These are phyloP conservation scores for Puffinus mauretanicus DNA, from an alignment of 2,113 vertebrate genomes.

Conservation along the genomic window DNA sequence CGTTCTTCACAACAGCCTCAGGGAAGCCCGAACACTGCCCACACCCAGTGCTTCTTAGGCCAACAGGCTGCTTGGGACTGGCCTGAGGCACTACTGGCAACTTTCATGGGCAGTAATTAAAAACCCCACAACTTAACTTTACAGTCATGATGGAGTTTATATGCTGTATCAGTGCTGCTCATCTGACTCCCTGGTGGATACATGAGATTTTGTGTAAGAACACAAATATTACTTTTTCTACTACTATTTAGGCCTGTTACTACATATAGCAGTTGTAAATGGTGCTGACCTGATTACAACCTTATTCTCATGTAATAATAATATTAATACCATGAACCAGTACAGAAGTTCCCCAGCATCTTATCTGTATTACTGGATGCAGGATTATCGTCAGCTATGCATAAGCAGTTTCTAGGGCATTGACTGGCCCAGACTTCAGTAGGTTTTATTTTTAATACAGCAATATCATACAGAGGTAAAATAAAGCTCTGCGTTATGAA, in stretches of 20 bases:
- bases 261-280: neutral
- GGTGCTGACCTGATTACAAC: neutral
- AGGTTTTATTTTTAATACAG: neutral
- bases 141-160: neutral
- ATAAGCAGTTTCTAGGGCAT: neutral
- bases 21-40: neutral
- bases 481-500: neutral
- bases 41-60: neutral
- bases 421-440: neutral
- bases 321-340: neutral
- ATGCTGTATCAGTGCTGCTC: neutral
- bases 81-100: neutral
- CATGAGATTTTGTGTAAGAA: neutral
- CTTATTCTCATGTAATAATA: neutral
- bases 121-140: neutral
- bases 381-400: neutral
- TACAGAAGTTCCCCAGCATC: neutral
- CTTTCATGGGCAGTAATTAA: neutral
- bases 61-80: neutral
- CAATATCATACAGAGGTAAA: neutral
- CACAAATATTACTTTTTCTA: neutral
- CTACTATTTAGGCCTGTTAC: neutral
- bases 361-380: neutral
- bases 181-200: neutral
- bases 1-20: neutral